These are phyloP conservation scores for Eptesicus fuscus DNA, from an alignment of 2,113 vertebrate genomes.

Conservation along the genomic window DNA sequence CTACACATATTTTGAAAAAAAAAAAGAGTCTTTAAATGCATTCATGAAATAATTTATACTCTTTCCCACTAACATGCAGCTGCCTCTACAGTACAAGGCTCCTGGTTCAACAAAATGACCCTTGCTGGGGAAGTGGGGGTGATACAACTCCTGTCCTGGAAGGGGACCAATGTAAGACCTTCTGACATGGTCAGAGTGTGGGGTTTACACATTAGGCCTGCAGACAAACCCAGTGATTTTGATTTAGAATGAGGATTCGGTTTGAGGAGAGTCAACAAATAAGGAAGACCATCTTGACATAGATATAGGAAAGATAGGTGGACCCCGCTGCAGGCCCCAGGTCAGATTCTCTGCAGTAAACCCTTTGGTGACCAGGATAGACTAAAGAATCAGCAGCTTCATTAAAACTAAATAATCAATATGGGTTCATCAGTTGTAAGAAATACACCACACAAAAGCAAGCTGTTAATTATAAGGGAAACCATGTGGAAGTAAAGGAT, in stretches of 20 bases:
- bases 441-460: accelerated
- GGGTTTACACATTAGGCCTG: accelerated
- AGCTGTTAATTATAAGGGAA: accelerated
- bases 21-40: neutral
- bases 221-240: neutral
- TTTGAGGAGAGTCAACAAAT: neutral
- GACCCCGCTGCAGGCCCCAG: neutral
- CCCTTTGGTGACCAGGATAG: neutral
- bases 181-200: too few species aligned
- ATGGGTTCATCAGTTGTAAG: neutral
- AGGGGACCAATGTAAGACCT: neutral
- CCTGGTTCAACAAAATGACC: neutral
- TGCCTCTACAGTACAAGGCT: neutral
- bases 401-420: too few species aligned
- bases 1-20: neutral
- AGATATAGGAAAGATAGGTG: neutral
- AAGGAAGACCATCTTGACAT: neutral
- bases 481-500: accelerated
- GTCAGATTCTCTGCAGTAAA: too few species aligned
- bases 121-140: neutral
- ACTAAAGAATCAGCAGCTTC: neutral
- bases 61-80: neutral
- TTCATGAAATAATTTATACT: neutral
- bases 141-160: neutral
- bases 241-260: neutral